These are phyloP conservation scores for Aphelenchoides bicaudatus DNA, from an alignment of 2,888 invertebrate species.

Conservation along the genomic window DNA sequence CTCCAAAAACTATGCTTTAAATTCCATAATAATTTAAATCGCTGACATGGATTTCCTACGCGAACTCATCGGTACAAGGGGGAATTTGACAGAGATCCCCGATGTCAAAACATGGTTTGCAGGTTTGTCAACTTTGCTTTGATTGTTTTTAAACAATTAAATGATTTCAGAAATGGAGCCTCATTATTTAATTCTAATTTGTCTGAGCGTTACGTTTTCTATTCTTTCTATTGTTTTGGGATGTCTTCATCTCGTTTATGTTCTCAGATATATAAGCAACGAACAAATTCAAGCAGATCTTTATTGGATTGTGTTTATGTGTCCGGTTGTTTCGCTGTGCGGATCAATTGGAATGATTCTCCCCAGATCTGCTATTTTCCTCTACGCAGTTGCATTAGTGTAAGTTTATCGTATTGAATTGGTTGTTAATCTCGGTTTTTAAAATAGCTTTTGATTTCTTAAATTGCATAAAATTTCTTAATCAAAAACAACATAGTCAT, in stretches of 20 bases:
- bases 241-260: constrained; percentile 49
- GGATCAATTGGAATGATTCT: constrained; percentile 56
- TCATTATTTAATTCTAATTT: constrained; percentile 40
- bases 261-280: constrained; percentile 52
- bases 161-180: constrained; percentile 45
- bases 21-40: not conserved
- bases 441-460: no score
- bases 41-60: constrained; percentile 17
- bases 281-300: constrained; percentile 54
- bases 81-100: constrained; percentile 13
- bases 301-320: constrained; percentile 55
- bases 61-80: constrained; percentile 11
- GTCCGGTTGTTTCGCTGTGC: constrained; percentile 52
- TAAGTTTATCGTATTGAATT: constrained; percentile 29
- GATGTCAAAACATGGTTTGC: constrained; percentile 11
- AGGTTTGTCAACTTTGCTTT: constrained; percentile 4
- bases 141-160: not conserved
- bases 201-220: constrained; percentile 42
- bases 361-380: constrained; percentile 53
- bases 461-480: no score
- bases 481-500: no score
- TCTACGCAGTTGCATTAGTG: constrained; percentile 57
- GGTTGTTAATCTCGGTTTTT: not conserved
- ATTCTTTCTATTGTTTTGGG: constrained; percentile 43
- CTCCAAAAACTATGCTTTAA: not conserved